Base-by-base conservation (phyloP, 2,888 invertebrate genomes). In the Leptopilina drosophilae region DNA sequence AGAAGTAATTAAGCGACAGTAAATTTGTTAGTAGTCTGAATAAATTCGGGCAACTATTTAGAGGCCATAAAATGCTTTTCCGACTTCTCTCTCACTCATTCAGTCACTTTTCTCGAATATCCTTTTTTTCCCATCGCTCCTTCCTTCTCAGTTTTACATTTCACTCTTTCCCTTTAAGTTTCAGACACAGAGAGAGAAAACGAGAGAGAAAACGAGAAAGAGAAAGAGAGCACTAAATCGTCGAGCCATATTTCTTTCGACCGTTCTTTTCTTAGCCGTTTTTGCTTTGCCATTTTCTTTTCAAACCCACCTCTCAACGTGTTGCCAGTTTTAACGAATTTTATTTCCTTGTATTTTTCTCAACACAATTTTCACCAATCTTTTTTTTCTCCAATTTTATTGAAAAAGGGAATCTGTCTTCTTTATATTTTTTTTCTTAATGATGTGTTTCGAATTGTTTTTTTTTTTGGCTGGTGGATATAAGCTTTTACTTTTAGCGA, bases 41-140 rank as follows among this genome's bases (percentile, higher is more conserved):
- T 76, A 53, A 78, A 76, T 75, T 64, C 40, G 65, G 76, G 33
- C 6, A 11, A 78, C 33, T 64, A 78, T 76, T 78, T 53, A 76
- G 76, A 78, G 76, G n/a, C 12, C 64, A 76, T 64, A 78, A 78
- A 76, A 12, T 42, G 12, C 42, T 64, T 76, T 64, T 14, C 40
- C 14, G 33, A n/a, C 26, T 59, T n/a, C 53, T 73, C 26, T 33
- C 33, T 33, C 33, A 33, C 33, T 33, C 2, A 33, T 33, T 33
- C 33, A 33, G 2, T 33, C 33, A 33, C 33, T 56, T 59, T 26
- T 49, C 49, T 49, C 15, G 5, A 20, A 14, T 73, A 12, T 20
- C 11, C n/a, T 49, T 20, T 33, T 33, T 33, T 49, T 3, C 12
- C 20, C 15, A 40, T 33, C 5, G 15, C 1, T 67, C 15, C 46